These are phyloP conservation scores for Chrysolina oricalcia DNA, from an alignment of 2,888 invertebrate species.

Conservation along the genomic window DNA sequence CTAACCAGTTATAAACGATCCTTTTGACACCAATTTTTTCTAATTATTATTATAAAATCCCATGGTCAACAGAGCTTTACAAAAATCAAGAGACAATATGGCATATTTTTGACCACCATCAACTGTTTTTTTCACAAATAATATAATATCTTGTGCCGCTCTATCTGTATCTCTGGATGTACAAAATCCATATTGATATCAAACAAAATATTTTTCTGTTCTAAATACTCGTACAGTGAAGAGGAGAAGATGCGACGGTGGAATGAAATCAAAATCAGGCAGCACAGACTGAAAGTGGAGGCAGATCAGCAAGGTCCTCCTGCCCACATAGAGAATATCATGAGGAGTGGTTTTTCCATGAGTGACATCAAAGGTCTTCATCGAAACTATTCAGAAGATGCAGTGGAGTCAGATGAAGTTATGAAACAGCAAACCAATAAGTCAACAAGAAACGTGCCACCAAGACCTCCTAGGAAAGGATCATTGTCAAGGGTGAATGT, in stretches of 20 bases:
- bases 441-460: slow-evolving; percentile 72
- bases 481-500: slow-evolving; percentile 77
- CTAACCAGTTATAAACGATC: no score
- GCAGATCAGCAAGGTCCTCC: slow-evolving; percentile 78
- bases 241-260: slow-evolving; percentile 88
- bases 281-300: slow-evolving; percentile 85
- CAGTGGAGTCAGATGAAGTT: slow-evolving; percentile 81
- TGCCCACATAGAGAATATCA: slow-evolving; percentile 91
- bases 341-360: slow-evolving; percentile 92
- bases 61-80: no score
- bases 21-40: no score
- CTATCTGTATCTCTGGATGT: no score
- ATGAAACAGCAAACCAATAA: slow-evolving; percentile 72
- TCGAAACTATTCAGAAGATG: slow-evolving; percentile 89
- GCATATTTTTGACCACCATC: no score
- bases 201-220: no score
- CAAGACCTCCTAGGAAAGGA: slow-evolving; percentile 84
- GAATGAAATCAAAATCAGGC: slow-evolving; percentile 92
- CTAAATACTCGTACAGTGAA: no score
- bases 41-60: no score
- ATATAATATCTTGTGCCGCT: no score
- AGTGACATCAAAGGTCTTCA: slow-evolving; percentile 94
- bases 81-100: no score
- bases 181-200: no score
- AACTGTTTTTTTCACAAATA: no score